Evolutionary conservation across 2,113 vertebrate genomes (phyloP).

Genomic region (rat (Rattus norvegicus)): GRCr8 NC_086031.1:106285501-106286000

Average conservation of each 20-base stretch:
- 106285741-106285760: slow-evolving; percentile 8
- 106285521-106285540: background rate
- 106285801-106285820: background rate
- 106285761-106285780: background rate
- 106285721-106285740: slow-evolving; percentile 36
- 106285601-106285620: background rate
- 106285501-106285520: background rate
- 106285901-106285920: background rate
- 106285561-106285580: background rate
- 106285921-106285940: background rate
- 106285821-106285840: background rate
- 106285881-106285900: background rate
- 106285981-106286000: background rate
- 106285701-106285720: background rate
- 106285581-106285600: background rate
- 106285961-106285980: background rate
- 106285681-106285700: background rate
- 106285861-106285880: background rate
- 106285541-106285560: background rate
- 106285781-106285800: background rate
- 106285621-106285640: background rate
- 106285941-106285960: background rate
- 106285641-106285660: background rate
- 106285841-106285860: background rate
- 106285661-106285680: background rate